Base-by-base conservation (phyloP, 2,888 invertebrate species). In the Mesoligia furuncula region DNA sequence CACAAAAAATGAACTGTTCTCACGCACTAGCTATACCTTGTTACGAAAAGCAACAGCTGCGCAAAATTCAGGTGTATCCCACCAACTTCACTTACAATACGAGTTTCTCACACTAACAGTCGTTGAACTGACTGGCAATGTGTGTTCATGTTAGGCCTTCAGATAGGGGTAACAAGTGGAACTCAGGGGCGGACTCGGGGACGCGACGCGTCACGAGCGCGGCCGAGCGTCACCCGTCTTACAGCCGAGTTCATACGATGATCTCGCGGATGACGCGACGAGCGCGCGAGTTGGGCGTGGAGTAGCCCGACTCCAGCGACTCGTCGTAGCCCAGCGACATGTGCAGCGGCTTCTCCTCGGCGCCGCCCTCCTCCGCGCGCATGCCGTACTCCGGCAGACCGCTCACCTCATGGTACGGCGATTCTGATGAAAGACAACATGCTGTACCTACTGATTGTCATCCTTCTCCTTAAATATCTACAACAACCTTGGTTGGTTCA, bases 191-290 rank as follows among this genome's bases (percentile, higher is more conserved):
- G 61, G 67, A 67, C 73, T 61, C 81, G 39, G 66, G 70, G 54
- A 57, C 51, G 73, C 62, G 39, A 17, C 83, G n/a, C 59, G 48
- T 45, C 31, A 15, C 72, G 61, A 70, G 51, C 51, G 59, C 65
- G 61, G 85, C 82, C 69, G 65, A 65, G 77, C 68, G 64, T 17
- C 65, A 11, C 48, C 78, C 51, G 71, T 68, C 85, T 86, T 85
- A 89, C 75, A 88, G 88, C 86, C 83, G 77, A 68, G 86, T 88
- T 97, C 97, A 98, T 92, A 99, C 99, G 95, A 99, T 99, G 95
- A 99, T 99, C 97, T 99, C 99, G 90, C 99, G 98, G 92, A 99
- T 99, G 95, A 99, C 99, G 93, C 99, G 97, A 89, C 99, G 98
- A 92, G 98, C 98, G 93, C 99, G 98, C 91, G 99, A 99, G 97